These are phyloP conservation scores for Dasypolia templi DNA, from an alignment of 2,888 invertebrate species.

Conservation along the genomic window DNA sequence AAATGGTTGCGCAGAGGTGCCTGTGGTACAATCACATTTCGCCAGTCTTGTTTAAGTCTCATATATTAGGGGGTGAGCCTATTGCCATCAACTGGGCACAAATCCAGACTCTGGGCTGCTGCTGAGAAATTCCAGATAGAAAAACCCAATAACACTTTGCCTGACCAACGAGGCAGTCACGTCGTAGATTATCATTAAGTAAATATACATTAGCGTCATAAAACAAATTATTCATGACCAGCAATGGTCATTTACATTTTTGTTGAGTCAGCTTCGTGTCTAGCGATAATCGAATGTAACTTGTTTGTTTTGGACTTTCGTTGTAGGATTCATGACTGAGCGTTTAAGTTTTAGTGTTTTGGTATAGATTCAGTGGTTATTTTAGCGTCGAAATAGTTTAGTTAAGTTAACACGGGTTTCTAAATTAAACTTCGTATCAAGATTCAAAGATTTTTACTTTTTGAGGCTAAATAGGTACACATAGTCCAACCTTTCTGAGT, in stretches of 20 bases:
- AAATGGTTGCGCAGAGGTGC: neutral
- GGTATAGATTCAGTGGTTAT: neutral
- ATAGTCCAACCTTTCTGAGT: neutral
- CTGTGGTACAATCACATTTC: too few relatives aligned
- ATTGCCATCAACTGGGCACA: too few relatives aligned
- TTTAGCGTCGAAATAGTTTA: neutral
- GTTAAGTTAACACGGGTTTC: neutral
- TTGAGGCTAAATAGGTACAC: too few relatives aligned
- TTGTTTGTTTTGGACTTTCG: neutral
- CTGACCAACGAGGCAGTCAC: neutral
- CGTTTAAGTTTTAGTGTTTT: conserved; percentile 7
- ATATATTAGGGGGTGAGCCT: too few relatives aligned
- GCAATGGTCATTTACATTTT: conserved; percentile 59
- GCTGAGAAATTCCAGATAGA: too few relatives aligned
- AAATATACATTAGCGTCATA: conserved; percentile 34
- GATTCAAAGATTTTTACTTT: neutral
- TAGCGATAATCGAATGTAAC: conserved; percentile 10
- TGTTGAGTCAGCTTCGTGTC: conserved; percentile 46
- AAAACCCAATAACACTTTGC: neutral
- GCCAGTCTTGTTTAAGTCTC: too few relatives aligned
- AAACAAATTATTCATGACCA: conserved; percentile 66
- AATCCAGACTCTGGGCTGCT: too few relatives aligned
- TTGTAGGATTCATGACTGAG: conserved; percentile 12
- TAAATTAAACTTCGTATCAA: neutral
- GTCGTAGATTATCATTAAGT: conserved; percentile 7